Percentiles rank a stretch among this genome's conserved stretches.
phyloP scores from a whole-genome alignment of 1,140 invertebrate genomes.

The Drosophila obscura region DNA sequence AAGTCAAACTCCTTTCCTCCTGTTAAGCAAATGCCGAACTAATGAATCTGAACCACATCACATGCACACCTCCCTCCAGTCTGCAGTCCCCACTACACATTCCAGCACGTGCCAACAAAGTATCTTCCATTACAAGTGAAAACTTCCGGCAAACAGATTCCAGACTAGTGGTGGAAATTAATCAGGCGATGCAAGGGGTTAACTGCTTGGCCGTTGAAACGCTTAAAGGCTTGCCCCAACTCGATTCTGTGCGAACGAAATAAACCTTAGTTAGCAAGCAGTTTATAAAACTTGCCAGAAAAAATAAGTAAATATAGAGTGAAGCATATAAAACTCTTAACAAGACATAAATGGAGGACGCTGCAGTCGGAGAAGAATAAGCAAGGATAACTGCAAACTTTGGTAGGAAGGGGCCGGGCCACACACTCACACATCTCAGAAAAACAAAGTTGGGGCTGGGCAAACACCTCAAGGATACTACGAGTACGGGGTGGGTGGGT shows the following conservation, averaged over 20 bases:
- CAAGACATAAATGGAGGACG: conserved; percentile 75
- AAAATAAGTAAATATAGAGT: conserved; percentile 73
- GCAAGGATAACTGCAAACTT: conserved; percentile 56
- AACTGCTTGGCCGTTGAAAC: conserved; percentile 11
- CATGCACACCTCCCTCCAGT: no score
- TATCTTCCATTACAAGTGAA: conserved; percentile 1
- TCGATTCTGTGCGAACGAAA: conserved; percentile 27
- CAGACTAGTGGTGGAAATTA: conserved; percentile 45
- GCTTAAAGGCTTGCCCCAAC: conserved; percentile 41
- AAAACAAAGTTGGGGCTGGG: conserved; percentile 39
- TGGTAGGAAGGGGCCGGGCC: not conserved
- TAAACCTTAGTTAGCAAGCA: conserved; percentile 66
- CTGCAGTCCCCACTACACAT: not conserved
- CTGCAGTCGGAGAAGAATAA: conserved; percentile 26
- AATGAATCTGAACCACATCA: conserved; percentile 4
- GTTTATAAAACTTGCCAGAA: conserved; percentile 61
- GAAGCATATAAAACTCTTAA: conserved; percentile 78
- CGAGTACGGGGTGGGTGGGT: conserved; percentile 5
- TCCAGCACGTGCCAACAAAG: not conserved
- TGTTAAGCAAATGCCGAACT: not conserved
- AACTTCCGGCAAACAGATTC: conserved; percentile 16
- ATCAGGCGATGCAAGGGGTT: conserved; percentile 42
- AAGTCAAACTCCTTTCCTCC: not conserved
- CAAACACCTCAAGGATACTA: conserved; percentile 68
- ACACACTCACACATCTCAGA: conserved; percentile 15